phyloP scores from a whole-genome alignment of 2,888 invertebrate species.

The Lordiphosa andalusiaca region DNA sequence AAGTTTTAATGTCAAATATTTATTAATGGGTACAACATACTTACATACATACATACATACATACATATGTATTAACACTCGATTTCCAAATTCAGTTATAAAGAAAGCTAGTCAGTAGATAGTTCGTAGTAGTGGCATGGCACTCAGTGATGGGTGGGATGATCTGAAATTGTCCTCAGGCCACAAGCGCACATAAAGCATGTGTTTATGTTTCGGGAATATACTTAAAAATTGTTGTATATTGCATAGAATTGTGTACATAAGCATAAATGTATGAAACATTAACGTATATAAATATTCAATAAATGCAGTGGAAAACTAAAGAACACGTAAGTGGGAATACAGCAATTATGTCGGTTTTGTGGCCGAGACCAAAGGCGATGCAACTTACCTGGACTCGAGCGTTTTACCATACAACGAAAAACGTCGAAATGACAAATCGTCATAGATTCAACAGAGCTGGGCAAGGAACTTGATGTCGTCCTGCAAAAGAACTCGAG shows the following conservation, averaged over 20 bases:
- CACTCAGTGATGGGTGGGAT: neutral
- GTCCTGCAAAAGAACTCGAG: too few relatives aligned
- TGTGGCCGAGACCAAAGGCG: too few relatives aligned
- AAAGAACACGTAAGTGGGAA: neutral
- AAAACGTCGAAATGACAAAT: too few relatives aligned
- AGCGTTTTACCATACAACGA: too few relatives aligned
- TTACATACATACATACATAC: conserved; percentile 7
- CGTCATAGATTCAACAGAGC: too few relatives aligned
- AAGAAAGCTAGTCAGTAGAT: conserved; percentile 9
- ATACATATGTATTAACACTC: conserved; percentile 1
- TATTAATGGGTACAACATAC: conserved; percentile 1
- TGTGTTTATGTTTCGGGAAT: conserved; percentile 2
- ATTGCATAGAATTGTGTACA: conserved; percentile 11
- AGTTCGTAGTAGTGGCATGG: conserved; percentile 4
- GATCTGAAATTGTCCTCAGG: too few relatives aligned
- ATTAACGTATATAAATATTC: conserved; percentile 4
- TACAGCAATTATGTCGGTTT: too few relatives aligned
- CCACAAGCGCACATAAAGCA: conserved; percentile 1
- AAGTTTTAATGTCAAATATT: conserved; percentile 70
- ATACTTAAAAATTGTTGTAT: conserved; percentile 4
- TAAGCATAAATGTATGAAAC: conserved; percentile 4
- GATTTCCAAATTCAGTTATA: neutral
- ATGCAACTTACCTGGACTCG: too few relatives aligned
- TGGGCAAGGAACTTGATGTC: too few relatives aligned
- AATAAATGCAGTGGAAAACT: conserved; percentile 15